Evolutionary conservation across 1,140 invertebrate genomes (phyloP).

Genomic region (Formica selysi): DNA sequence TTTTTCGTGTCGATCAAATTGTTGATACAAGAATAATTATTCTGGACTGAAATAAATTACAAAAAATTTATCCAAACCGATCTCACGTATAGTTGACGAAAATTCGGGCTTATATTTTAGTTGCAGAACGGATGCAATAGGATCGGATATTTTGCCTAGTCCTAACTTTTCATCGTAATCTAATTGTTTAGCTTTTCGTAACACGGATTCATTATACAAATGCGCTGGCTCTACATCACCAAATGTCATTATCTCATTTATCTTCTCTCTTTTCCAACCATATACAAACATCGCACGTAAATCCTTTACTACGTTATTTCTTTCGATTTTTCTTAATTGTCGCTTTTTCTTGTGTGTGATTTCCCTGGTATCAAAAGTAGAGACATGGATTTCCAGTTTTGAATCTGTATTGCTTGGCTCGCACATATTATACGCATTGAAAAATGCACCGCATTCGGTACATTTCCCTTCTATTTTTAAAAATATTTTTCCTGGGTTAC

Average conservation of each 20-base stretch:
- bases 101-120: slow-evolving; percentile 14
- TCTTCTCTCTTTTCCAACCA: neutral
- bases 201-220: neutral
- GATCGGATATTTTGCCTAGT: neutral
- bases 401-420: neutral
- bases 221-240: slow-evolving; percentile 17
- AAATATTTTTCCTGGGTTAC: neutral
- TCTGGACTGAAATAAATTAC: slow-evolving; percentile 19
- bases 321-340: neutral
- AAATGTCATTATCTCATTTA: neutral
- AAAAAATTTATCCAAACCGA: slow-evolving; percentile 19
- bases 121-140: neutral
- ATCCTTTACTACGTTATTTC: neutral
- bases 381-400: neutral
- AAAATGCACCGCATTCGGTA: neutral
- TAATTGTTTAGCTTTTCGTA: neutral
- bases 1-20: neutral
- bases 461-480: slow-evolving; percentile 10
- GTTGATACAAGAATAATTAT: slow-evolving; percentile 25
- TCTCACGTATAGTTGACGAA: neutral
- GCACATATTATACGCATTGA: slow-evolving; percentile 3
- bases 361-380: neutral
- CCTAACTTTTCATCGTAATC: neutral
- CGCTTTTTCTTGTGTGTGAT: neutral
- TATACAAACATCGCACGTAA: neutral